Percentiles rank a stretch among this genome's conserved stretches.
These are phyloP conservation scores for Frankliniella fusca DNA, from an alignment of 2,888 invertebrate genomes.

Conservation along the genomic window DNA sequence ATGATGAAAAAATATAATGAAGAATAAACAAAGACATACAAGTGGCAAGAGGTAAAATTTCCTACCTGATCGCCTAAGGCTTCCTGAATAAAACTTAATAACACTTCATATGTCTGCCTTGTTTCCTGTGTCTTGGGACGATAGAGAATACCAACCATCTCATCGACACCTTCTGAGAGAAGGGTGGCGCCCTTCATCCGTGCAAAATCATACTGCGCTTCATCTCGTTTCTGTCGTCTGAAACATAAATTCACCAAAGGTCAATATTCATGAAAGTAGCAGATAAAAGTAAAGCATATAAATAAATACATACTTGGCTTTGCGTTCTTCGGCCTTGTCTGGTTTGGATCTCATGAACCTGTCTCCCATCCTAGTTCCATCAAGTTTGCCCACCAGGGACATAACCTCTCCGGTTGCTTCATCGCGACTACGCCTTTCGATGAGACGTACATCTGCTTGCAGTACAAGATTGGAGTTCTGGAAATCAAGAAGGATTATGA, in stretches of 20 bases:
- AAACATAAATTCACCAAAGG: constrained; percentile 37
- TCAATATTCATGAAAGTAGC: constrained; percentile 29
- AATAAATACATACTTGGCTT: constrained; percentile 69
- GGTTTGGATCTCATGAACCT: constrained; percentile 88
- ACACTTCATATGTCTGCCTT: constrained; percentile 91
- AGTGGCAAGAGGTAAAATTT: neutral
- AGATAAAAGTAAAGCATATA: constrained; percentile 20
- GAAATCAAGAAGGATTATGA: constrained; percentile 1
- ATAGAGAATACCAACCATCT: constrained; percentile 91
- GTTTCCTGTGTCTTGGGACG: constrained; percentile 97
- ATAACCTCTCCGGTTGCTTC: constrained; percentile 99
- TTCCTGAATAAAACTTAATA: constrained; percentile 94
- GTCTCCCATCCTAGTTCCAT: constrained; percentile 94
- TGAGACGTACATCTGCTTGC: constrained; percentile 97
- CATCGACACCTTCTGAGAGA: constrained; percentile 83
- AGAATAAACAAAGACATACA: neutral
- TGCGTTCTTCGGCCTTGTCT: constrained; percentile 87
- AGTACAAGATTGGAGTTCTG: constrained; percentile 99
- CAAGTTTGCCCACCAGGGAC: constrained; percentile 86
- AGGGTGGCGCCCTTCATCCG: constrained; percentile 84
- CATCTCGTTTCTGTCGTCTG: constrained; percentile 83
- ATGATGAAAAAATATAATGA: neutral
- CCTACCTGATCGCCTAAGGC: constrained; percentile 79
- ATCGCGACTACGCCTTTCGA: constrained; percentile 94
- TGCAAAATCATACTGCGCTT: constrained; percentile 86